Conservation (phyloP, 2,888 invertebrate genomes). For the Cheilosia soror region DNA sequence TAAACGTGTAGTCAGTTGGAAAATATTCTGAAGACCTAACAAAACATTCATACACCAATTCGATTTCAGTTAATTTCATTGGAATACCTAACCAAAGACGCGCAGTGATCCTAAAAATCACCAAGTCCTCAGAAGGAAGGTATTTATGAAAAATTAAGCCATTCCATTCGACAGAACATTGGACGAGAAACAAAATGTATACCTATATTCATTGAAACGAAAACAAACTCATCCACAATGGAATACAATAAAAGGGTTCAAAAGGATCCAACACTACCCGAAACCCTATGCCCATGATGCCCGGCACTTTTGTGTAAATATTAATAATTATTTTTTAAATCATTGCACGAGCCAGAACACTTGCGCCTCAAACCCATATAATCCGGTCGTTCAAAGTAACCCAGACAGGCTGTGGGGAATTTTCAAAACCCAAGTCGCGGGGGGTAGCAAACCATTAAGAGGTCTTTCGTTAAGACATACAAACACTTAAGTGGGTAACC, state of each 20-base stretch:
- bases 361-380: constrained; percentile 43
- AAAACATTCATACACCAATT: no score
- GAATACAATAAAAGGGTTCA: constrained; percentile 49
- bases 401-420: background rate
- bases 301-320: constrained; percentile 56
- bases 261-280: constrained; percentile 30
- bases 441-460: constrained; percentile 54
- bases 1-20: no score
- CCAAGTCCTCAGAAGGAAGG: no score
- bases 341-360: constrained; percentile 68
- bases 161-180: no score
- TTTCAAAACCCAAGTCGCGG: constrained; percentile 44
- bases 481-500: constrained; percentile 66
- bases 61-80: no score
- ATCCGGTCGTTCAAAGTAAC: constrained; percentile 17
- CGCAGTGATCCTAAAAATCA: no score
- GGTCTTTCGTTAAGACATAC: constrained; percentile 56
- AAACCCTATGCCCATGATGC: background rate
- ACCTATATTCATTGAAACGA: no score
- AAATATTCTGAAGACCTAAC: no score
- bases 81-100: no score
- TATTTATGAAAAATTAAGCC: no score
- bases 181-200: no score
- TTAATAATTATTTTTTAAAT: constrained; percentile 74
- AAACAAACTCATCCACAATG: constrained; percentile 24